These are phyloP conservation scores for Thalassarche chlororhynchos DNA, from an alignment of 2,113 vertebrate genomes.

Conservation along the genomic window DNA sequence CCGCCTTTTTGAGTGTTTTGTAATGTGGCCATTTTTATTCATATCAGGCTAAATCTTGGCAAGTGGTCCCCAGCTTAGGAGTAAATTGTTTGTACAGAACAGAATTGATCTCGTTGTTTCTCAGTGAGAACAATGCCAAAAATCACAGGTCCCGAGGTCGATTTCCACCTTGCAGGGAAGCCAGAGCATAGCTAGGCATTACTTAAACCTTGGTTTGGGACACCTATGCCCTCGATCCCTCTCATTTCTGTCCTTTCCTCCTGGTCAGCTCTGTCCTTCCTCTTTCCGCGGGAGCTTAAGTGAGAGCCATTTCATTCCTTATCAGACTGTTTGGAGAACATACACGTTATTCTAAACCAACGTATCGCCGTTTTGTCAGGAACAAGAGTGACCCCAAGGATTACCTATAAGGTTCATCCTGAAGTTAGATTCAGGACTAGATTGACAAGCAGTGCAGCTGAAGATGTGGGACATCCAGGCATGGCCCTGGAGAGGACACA, in stretches of 20 bases:
- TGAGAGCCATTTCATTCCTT: neutral
- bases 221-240: accelerated
- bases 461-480: neutral
- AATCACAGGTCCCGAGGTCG: neutral
- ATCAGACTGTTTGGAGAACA: neutral
- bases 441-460: neutral
- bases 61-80: neutral
- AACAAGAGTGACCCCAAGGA: neutral
- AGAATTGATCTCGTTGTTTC: slow-evolving; percentile 8
- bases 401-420: neutral
- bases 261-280: neutral
- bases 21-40: slow-evolving; percentile 37
- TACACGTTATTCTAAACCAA: neutral
- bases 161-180: neutral
- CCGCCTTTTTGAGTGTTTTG: neutral
- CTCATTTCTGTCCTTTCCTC: neutral
- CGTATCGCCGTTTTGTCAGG: neutral
- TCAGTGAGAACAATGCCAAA: neutral
- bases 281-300: neutral
- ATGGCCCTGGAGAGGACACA: accelerated
- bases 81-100: slow-evolving; percentile 12
- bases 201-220: neutral
- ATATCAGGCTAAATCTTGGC: slow-evolving; percentile 20
- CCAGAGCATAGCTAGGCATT: neutral
- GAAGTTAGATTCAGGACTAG: neutral